These are phyloP conservation scores for Onychostoma macrolepis DNA, from an alignment of 2,113 vertebrate species.

Conservation along the genomic window DNA sequence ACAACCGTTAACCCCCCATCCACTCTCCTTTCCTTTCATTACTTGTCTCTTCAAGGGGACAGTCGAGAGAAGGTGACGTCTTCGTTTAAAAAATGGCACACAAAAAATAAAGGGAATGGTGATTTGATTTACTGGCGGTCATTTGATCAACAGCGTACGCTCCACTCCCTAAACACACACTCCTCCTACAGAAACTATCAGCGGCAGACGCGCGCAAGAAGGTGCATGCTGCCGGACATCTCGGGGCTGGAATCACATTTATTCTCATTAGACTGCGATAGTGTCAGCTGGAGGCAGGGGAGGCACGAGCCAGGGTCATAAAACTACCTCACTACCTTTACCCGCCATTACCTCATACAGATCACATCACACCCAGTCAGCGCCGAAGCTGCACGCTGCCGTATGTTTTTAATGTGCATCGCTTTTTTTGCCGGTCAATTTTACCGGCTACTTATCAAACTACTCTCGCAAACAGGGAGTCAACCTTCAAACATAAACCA, in stretches of 20 bases:
- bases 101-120: background rate
- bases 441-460: background rate
- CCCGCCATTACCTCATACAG: constrained; percentile 64
- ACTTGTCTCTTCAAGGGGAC: constrained; percentile 42
- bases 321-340: constrained; percentile 52
- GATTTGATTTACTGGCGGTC: constrained; percentile 60
- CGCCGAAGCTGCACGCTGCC: background rate
- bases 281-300: constrained; percentile 57
- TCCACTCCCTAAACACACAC: constrained; percentile 9
- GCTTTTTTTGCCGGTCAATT: background rate
- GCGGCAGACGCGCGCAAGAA: constrained; percentile 34
- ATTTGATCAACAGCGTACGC: constrained; percentile 52
- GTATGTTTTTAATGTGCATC: background rate
- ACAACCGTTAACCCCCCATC: constrained; percentile 40
- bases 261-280: constrained; percentile 63
- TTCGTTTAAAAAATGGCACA: constrained; percentile 43
- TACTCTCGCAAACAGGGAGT: background rate
- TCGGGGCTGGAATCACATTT: constrained; percentile 58
- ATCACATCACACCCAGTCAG: constrained; percentile 49
- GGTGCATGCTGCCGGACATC: constrained; percentile 51
- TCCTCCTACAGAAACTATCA: constrained; percentile 15
- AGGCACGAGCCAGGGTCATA: constrained; percentile 57
- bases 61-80: constrained; percentile 49
- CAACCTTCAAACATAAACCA: background rate
- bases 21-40: constrained; percentile 41